These are phyloP conservation scores for Vireo griseus DNA, from an alignment of 2,797 vertebrate species.

Conservation along the genomic window DNA sequence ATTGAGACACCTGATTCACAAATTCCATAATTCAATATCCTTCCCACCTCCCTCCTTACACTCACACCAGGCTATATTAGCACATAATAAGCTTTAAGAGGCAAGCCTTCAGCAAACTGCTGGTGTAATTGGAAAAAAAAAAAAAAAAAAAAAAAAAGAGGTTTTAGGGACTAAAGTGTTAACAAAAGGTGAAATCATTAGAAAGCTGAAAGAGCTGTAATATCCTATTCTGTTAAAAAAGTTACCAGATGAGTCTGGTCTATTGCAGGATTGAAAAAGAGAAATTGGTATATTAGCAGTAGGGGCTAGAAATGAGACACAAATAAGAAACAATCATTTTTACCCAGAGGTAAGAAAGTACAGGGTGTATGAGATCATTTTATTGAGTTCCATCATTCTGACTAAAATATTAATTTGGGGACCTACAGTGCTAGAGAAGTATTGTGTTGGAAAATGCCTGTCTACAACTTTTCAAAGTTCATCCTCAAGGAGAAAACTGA, in stretches of 20 bases:
- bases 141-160: background rate
- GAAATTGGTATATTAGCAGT: slow-evolving; percentile 21
- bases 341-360: slow-evolving; percentile 38
- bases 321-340: slow-evolving; percentile 56
- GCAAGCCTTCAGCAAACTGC: background rate
- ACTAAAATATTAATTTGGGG: slow-evolving; percentile 52
- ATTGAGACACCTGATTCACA: background rate
- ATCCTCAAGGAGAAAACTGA: slow-evolving; percentile 45
- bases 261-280: slow-evolving; percentile 3
- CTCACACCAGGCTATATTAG: background rate
- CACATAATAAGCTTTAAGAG: background rate
- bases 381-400: slow-evolving; percentile 43
- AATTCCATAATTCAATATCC: background rate
- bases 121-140: background rate
- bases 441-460: slow-evolving; percentile 18
- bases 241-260: slow-evolving; percentile 3
- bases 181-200: background rate
- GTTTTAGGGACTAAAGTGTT: background rate
- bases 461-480: slow-evolving; percentile 20
- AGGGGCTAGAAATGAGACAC: slow-evolving; percentile 3
- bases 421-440: background rate
- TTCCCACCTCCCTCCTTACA: background rate
- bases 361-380: slow-evolving; percentile 27
- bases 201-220: background rate
- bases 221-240: background rate